phyloP scores from a whole-genome alignment of 1,140 invertebrate species.

The Eriocheir sinensis region DNA sequence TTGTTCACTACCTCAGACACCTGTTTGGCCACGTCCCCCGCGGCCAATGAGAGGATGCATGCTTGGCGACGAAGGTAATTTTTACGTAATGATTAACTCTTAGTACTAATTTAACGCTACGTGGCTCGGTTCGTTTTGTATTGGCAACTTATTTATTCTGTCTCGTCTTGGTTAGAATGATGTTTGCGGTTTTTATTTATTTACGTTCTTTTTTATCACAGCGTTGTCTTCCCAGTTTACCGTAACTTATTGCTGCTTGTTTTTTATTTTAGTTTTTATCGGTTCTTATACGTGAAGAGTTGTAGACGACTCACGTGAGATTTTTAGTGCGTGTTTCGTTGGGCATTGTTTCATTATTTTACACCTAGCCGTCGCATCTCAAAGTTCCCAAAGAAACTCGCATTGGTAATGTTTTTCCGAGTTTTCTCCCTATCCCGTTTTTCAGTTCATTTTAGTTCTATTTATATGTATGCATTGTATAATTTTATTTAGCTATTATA shows the following conservation, averaged over 20 bases:
- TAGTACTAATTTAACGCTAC: background rate
- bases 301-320: no score
- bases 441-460: no score
- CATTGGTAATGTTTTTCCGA: background rate
- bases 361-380: no score
- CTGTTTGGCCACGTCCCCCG: background rate
- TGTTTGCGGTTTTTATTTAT: background rate
- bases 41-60: background rate
- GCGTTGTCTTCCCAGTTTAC: background rate
- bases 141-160: background rate
- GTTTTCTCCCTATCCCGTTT: no score
- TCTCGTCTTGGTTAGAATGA: background rate
- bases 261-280: background rate
- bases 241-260: background rate
- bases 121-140: no score
- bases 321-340: background rate
- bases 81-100: background rate
- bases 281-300: no score
- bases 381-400: no score
- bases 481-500: background rate
- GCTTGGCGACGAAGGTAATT: background rate
- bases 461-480: background rate
- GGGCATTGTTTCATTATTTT: background rate
- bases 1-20: background rate
- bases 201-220: background rate